These are phyloP conservation scores for Taeniopygia guttata DNA, from an alignment of 2,797 vertebrate species.

Conservation along the genomic window DNA sequence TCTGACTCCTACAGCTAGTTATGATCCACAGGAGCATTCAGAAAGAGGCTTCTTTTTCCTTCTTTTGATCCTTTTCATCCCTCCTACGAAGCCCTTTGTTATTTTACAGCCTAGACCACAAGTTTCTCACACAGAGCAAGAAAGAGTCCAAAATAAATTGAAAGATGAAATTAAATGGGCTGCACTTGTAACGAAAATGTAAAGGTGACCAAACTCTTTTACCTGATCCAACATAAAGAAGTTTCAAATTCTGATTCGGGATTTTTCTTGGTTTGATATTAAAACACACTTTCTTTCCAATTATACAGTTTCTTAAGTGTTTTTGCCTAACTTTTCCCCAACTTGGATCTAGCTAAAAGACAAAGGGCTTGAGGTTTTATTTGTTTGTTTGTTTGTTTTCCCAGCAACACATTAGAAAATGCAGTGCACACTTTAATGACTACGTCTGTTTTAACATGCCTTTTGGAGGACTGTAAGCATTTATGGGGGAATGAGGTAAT, in stretches of 20 bases:
- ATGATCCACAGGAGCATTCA: background rate
- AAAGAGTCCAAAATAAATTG: background rate
- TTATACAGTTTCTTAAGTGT: constrained; percentile 30
- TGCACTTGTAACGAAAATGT: background rate
- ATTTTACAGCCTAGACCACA: background rate
- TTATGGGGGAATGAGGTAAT: constrained; percentile 52
- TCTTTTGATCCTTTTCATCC: background rate
- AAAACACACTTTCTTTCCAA: background rate
- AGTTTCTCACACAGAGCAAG: background rate
- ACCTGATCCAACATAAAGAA: background rate
- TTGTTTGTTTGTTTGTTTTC: constrained; percentile 67
- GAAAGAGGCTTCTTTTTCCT: background rate
- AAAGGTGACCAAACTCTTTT: background rate
- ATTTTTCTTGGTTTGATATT: constrained; percentile 6
- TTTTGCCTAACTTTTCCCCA: constrained; percentile 54
- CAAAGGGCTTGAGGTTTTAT: constrained; percentile 58
- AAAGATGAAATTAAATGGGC: background rate
- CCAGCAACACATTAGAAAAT: constrained; percentile 63
- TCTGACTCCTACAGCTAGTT: constrained; percentile 9
- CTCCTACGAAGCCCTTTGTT: background rate
- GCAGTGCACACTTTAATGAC: constrained; percentile 57
- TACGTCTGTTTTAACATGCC: constrained; percentile 72
- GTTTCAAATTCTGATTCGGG: background rate
- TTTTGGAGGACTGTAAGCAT: constrained; percentile 50
- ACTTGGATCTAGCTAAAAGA: constrained; percentile 65